phyloP scores from a whole-genome alignment of 2,888 invertebrate species.

The Macrosoma leucophasiata region DNA sequence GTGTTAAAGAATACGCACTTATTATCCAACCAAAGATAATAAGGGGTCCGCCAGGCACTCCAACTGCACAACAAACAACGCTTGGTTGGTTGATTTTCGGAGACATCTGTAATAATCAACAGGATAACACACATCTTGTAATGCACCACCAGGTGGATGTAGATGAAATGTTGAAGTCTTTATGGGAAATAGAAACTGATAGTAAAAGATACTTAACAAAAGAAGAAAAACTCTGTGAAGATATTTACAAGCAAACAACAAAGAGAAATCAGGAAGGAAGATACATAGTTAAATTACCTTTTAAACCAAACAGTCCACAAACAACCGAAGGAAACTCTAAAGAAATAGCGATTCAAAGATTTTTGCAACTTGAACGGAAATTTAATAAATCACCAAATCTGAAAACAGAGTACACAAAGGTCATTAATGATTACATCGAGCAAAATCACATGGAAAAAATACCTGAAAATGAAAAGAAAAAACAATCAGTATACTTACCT shows the following conservation, averaged over 20 bases:
- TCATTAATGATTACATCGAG: constrained; percentile 24
- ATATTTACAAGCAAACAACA: constrained; percentile 14
- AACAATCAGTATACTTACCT: constrained; percentile 26
- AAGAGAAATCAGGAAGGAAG: constrained; percentile 16
- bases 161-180: too few relatives aligned
- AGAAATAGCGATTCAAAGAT: constrained; percentile 21
- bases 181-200: too few relatives aligned
- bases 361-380: constrained; percentile 18
- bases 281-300: constrained; percentile 23
- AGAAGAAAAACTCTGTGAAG: constrained; percentile 25
- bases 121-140: too few relatives aligned
- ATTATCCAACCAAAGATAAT: constrained; percentile 7
- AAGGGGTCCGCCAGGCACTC: constrained; percentile 21
- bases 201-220: constrained; percentile 12
- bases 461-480: constrained; percentile 17
- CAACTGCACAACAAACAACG: constrained; percentile 21
- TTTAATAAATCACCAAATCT: constrained; percentile 11
- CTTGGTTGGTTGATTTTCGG: constrained; percentile 24
- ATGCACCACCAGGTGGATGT: too few relatives aligned
- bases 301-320: constrained; percentile 12
- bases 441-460: constrained; percentile 22
- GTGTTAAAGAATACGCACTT: constrained; percentile 15
- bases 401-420: constrained; percentile 19
- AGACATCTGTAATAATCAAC: constrained; percentile 1
- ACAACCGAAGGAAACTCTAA: constrained; percentile 15